phyloP scores from a whole-genome alignment of 2,888 invertebrate genomes.

The Agrochola circellaris region DNA sequence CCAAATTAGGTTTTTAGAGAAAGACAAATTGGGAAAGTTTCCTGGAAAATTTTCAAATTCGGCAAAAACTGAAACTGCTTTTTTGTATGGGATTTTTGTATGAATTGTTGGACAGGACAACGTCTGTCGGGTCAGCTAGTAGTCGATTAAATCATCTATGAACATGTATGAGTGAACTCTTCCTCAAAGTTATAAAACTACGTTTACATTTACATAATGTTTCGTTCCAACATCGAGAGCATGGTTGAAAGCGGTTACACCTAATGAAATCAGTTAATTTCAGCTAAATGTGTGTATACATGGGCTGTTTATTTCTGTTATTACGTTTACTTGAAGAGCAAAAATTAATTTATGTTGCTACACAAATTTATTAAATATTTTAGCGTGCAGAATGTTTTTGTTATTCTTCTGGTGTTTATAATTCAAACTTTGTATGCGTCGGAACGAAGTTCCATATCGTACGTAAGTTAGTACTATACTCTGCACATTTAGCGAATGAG shows the following conservation, averaged over 20 bases:
- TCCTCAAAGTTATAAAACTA: constrained; percentile 3
- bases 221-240: constrained; percentile 17
- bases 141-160: background rate
- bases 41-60: background rate
- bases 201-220: constrained; percentile 34
- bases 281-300: constrained; percentile 41
- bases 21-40: background rate
- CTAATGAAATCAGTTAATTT: constrained; percentile 47
- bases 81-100: background rate
- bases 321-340: background rate
- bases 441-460: too few species aligned
- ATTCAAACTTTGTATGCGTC: background rate
- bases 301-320: constrained; percentile 29
- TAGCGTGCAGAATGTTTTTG: background rate
- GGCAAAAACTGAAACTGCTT: background rate
- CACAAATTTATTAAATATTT: background rate
- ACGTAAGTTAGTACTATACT: too few species aligned
- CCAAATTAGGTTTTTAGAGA: too few species aligned
- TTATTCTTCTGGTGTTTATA: background rate
- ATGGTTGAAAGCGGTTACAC: constrained; percentile 27
- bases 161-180: constrained; percentile 2
- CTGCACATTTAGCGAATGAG: too few species aligned
- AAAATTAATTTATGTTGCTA: background rate
- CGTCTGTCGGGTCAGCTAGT: background rate
- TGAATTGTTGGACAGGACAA: background rate